Evolutionary conservation across 2,113 vertebrate genomes (phyloP), one percentile per base, ranked within the genome.

Genomic region (Potamarius usumacintae): DNA sequence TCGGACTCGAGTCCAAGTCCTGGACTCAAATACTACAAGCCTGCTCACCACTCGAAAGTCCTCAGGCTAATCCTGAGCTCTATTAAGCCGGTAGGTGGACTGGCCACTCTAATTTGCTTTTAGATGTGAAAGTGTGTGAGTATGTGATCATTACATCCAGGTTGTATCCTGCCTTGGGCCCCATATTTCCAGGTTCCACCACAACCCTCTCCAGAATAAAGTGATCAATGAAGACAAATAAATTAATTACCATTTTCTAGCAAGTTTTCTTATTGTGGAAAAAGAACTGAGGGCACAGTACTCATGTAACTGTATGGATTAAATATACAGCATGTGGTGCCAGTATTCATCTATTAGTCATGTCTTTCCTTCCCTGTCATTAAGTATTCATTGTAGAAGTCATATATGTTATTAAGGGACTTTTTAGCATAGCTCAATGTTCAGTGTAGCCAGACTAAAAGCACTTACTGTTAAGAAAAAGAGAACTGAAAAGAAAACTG

Each of bases 331-430:
- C 58, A 18, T 60, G 42, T 74, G n/a, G 18, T 48, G 17, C 53
- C 71, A 76, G 55, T 50, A 50, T 85, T 76, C 53, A 77, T 85
- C 9, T 63, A 52, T 76, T 76, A 62, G 17, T 27, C 27, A 85
- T 77, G 7, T 17, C 2, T 25, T 72, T 50, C 30, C 58, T 69
- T 52, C 3, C 15, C 62, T 79, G 34, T 25, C 34, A 60, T 83
- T 52, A 82, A 52, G 62, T 81, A 82, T 89, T 79, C 80, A 71
- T 27, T 67, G 71, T 79, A 84, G 55, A 42, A 80, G 81, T 87
- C 67, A 67, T 80, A 60, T 89, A 48, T 89, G 69, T 82, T 63
- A 82, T 85, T 85, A 77, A 69, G 72, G 50, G 5, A 7, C 9
- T 85, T 83, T 65, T 83, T 57, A 82, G 14, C 53, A 42, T 42